Base-by-base conservation (phyloP, 2,797 vertebrate genomes). In the Gallinago nigripennis region DNA sequence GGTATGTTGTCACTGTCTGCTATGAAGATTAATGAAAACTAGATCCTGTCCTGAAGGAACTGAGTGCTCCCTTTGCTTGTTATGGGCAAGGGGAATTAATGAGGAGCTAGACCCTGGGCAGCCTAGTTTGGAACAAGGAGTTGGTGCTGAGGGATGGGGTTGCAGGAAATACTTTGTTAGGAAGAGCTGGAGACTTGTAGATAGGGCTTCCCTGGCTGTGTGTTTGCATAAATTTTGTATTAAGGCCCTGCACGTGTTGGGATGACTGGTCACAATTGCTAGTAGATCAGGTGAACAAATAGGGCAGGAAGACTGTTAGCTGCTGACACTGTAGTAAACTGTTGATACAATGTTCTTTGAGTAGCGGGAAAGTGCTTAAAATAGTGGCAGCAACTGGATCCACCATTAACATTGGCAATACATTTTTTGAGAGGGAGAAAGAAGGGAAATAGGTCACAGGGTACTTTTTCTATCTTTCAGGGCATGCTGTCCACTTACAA, bases 21-120 rank as follows among this genome's bases (percentile, higher is more conserved):
- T 30, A 2, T 43, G 90, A 92, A 96, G 92, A 96, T 92, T 94
- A 91, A 91, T 48, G 91, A 94, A 94, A 94, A 45, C 65, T 81
- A 81, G 73, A 91, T 86, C 66, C 30, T 66, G 33, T 84, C 53
- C 78, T 61, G 86, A 85, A 78, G 78, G 81, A 85, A 60, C 60
- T 73, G 57, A 71, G 33, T 75, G 56, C 53, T 86, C 56, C 77
- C 82, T 72, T 94, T 93, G 37, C 41, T 94, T 87, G 76, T 69
- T 95, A 64, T 31, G 73, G 58, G 48, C 86, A 81, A 28, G 37
- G 41, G 48, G 60, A 45, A 86, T 96, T 96, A 93, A 86, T 86
- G 73, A 83, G 64, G 60, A 83, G 24, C 85, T 86, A 95, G 88
- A 83, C 33, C 31, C 64, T 82, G 73, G 25, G 73, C 43, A 45